phyloP scores from a whole-genome alignment of 2,888 invertebrate species.

The Caprella mutica region DNA sequence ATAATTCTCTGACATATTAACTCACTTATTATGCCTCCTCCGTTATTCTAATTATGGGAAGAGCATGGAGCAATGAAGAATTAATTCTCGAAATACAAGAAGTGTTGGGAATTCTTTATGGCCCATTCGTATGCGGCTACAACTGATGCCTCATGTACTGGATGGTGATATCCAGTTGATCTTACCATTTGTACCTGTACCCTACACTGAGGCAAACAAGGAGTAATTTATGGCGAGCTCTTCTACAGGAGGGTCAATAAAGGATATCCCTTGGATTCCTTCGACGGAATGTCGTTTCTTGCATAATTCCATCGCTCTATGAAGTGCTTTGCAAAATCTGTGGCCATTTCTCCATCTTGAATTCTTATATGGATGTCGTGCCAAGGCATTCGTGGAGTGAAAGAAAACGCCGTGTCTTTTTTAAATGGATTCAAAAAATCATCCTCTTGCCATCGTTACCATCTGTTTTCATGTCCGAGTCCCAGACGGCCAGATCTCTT shows the following conservation, averaged over 20 bases:
- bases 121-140: constrained; percentile 14
- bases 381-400: constrained; percentile 14
- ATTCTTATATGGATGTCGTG: constrained; percentile 14
- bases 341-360: constrained; percentile 5
- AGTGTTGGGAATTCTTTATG: constrained; percentile 8
- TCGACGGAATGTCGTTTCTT: not conserved
- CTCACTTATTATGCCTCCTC: not conserved
- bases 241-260: constrained; percentile 7
- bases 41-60: not conserved
- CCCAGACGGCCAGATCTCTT: constrained; percentile 11
- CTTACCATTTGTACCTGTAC: constrained; percentile 13
- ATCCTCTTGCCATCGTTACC: constrained; percentile 11
- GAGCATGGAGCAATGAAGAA: constrained; percentile 11
- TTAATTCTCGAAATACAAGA: constrained; percentile 14
- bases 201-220: not conserved
- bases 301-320: constrained; percentile 17
- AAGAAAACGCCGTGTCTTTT: not conserved
- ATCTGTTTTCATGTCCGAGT: constrained; percentile 6
- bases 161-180: constrained; percentile 16
- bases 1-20: constrained; percentile 8
- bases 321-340: constrained; percentile 14
- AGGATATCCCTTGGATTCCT: constrained; percentile 1
- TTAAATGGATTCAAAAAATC: constrained; percentile 13
- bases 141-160: constrained; percentile 7
- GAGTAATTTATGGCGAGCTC: not conserved